Base-by-base conservation (phyloP, 2,888 invertebrate species). In the Lasioglossum villosulum region DNA sequence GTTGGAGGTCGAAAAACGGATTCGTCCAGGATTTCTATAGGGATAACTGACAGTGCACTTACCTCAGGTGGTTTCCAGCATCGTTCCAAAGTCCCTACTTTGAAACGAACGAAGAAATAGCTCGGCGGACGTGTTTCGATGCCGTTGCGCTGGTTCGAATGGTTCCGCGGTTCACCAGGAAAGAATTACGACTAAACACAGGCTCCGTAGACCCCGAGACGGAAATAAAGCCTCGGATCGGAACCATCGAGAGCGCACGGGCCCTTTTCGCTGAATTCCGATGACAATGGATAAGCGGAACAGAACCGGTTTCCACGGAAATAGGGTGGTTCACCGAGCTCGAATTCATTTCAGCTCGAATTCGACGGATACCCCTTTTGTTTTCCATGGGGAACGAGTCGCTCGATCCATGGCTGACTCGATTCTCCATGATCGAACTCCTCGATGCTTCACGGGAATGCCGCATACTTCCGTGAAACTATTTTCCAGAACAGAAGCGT, bases 1-100 rank as follows among this genome's bases (percentile, higher is more conserved):
- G 73, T 76, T 75, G 23, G 52, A 45, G 48, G 30, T 78, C 42
- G 37, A 45, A 27, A 42, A 68, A 78, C 81, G 81, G 86, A 48
- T 48, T 19, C 48, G 19, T 8, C 23, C 19, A 23, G 48, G 48
- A 52, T 52, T 8, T 23, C 52, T 3, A 23, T 52, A 23, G 23
- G 23, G 8, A 52, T 52, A 23, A 52, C 23, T 52, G 19, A 23
- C 52, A 8, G 8, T 52, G 52, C 52, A 52, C 52, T 52, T 52
- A 52, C 52, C 52, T 52, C 8, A 8, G 52, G 0, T 52, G 52
- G 52, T 23, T 52, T 52, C 8, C 52, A 52, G 52, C 23, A 52
- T 52, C 52, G 48, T 23, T 52, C 23, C 6, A 23, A 23, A 0
- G 23, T 52, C 23, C 6, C 8, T 1, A 52, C 23, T 52, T 23